Base-by-base conservation (phyloP, 2,113 vertebrate species). In the Athene cunicularia region DNA sequence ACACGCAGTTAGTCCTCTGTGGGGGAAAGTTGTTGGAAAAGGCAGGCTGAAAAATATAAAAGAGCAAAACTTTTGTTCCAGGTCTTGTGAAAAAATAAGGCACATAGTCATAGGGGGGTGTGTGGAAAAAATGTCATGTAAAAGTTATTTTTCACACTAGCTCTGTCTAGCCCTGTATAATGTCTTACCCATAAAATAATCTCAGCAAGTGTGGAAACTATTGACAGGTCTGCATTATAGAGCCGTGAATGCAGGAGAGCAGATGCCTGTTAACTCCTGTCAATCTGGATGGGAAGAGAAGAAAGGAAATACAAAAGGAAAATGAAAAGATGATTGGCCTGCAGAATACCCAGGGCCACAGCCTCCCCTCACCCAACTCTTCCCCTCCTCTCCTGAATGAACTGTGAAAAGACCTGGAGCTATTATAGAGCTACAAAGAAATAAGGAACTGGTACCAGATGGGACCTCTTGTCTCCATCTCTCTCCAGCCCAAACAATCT, bases 401-500 rank as follows among this genome's bases (percentile, higher is more conserved):
- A 96, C 97, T 97, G 95, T 96, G 86, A 90, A 96, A 98, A 98
- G 98, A 97, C 98, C 97, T 98, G 96, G 97, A 98, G 84, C 86
- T 97, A 96, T 91, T 97, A 94, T 82, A 97, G 97, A 98, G 97
- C 95, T 98, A 97, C 96, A 97, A 98, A 97, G 95, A 97, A 98
- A 97, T 96, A 98, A 97, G 97, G 98, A 98, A 97, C 94, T 97
- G 96, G 77, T 86, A 98, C 98, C 98, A 98, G 98, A 98, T 98
- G 98, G 98, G 98, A 97, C 98, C 98, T 98, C 98, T 97, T 98
- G 97, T 98, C 98, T 98, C 97, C 96, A 98, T 98, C 96, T 98
- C 97, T 98, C 97, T 98, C 97, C 97, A 98, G 98, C 98, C 98
- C 98, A 98, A 98, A 98, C 98, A 98, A 98, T 98, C 98, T 98